Evolutionary conservation across 2,888 invertebrate species (phyloP).

Genomic region (Rhagonycha fulva): DNA sequence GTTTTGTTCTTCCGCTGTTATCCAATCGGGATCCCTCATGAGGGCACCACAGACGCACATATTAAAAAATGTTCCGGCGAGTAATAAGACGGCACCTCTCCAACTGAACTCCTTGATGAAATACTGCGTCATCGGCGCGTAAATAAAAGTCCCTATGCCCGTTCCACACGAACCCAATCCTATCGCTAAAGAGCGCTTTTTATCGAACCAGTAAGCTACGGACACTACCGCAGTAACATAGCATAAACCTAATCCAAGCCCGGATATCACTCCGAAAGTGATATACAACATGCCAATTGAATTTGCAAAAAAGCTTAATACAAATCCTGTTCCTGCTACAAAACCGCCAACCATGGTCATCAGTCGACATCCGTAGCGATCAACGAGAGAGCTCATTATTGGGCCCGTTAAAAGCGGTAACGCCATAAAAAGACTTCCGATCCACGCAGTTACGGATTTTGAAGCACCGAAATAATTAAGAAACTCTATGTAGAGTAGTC

Average conservation of each 20-base stretch:
- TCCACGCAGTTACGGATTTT: constrained; percentile 86
- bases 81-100: constrained; percentile 78
- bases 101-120: constrained; percentile 81
- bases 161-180: constrained; percentile 88
- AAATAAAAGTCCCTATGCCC: constrained; percentile 86
- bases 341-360: constrained; percentile 66
- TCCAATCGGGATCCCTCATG: constrained; percentile 90
- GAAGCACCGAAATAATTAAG: constrained; percentile 79
- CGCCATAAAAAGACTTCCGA: constrained; percentile 87
- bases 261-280: constrained; percentile 84
- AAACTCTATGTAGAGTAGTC: constrained; percentile 84
- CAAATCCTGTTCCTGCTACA: constrained; percentile 75
- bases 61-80: constrained; percentile 84
- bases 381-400: constrained; percentile 82
- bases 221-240: constrained; percentile 91
- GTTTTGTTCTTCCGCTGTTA: constrained; percentile 63
- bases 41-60: constrained; percentile 84
- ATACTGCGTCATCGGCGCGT: constrained; percentile 83
- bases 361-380: constrained; percentile 72
- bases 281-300: constrained; percentile 80
- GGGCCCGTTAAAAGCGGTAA: constrained; percentile 86
- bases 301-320: constrained; percentile 71
- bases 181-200: constrained; percentile 82
- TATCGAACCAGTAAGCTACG: constrained; percentile 92
- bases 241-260: constrained; percentile 80